phyloP scores from a whole-genome alignment of 1,140 invertebrate species.

The Choristoneura fumiferana region DNA sequence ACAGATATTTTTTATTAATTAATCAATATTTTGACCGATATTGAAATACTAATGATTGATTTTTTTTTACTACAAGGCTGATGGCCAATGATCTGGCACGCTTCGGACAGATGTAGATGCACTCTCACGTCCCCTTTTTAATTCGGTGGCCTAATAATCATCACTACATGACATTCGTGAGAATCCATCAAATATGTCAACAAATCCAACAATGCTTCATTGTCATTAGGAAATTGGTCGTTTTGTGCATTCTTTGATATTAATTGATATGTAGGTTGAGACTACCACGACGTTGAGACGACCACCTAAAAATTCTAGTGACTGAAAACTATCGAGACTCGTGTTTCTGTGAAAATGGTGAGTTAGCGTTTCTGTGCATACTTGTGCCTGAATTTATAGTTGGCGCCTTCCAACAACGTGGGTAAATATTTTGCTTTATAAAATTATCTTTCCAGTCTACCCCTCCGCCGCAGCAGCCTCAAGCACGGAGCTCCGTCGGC shows the following conservation, averaged over 20 bases:
- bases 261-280: conserved; percentile 14
- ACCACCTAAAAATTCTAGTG: background rate
- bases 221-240: conserved; percentile 13
- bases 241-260: conserved; percentile 7
- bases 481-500: conserved; percentile 46
- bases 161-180: background rate
- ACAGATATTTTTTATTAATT: too few relatives aligned
- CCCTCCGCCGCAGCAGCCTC: conserved; percentile 45
- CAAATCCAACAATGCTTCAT: background rate
- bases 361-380: background rate
- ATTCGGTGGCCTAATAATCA: conserved; percentile 1
- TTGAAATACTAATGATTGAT: too few relatives aligned
- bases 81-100: background rate
- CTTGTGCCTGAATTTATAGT: conserved; percentile 25
- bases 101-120: background rate
- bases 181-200: conserved; percentile 1
- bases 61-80: too few relatives aligned
- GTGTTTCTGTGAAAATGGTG: conserved; percentile 9
- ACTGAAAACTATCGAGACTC: conserved; percentile 1
- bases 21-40: too few relatives aligned
- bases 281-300: background rate
- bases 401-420: conserved; percentile 22
- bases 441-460: conserved; percentile 53
- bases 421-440: conserved; percentile 24
- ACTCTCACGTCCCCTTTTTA: background rate